Evolutionary conservation across 2,113 vertebrate genomes (phyloP).

Genomic region (Macquaria australasica): DNA sequence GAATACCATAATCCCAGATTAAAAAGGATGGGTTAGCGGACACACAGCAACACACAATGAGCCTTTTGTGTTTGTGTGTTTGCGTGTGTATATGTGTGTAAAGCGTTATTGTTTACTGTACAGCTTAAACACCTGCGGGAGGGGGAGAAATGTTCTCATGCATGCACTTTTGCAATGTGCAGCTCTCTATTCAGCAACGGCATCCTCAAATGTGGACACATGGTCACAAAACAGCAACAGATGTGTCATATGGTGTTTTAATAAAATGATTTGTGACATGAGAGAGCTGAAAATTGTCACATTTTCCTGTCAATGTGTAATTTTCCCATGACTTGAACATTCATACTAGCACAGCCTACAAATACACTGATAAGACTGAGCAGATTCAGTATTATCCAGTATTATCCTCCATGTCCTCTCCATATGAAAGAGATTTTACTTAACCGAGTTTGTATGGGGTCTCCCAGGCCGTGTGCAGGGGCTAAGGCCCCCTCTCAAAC

Average conservation of each 20-base stretch:
- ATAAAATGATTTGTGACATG: slow-evolving; percentile 20
- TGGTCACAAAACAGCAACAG: slow-evolving; percentile 24
- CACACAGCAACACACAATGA: slow-evolving; percentile 78
- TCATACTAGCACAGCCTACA: background rate
- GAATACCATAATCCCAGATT: slow-evolving; percentile 84
- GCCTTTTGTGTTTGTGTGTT: slow-evolving; percentile 73
- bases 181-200: slow-evolving; percentile 45
- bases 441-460: slow-evolving; percentile 54
- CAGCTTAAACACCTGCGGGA: slow-evolving; percentile 76
- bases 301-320: background rate
- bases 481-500: slow-evolving; percentile 53
- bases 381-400: slow-evolving; percentile 7
- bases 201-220: slow-evolving; percentile 30
- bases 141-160: slow-evolving; percentile 67
- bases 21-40: slow-evolving; percentile 77
- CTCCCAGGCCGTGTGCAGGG: slow-evolving; percentile 55
- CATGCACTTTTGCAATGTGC: slow-evolving; percentile 40
- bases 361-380: background rate
- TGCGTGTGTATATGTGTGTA: slow-evolving; percentile 44
- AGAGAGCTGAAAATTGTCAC: slow-evolving; percentile 3
- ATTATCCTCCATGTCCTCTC: slow-evolving; percentile 6
- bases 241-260: slow-evolving; percentile 36
- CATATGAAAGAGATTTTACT: slow-evolving; percentile 30
- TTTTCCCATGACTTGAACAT: background rate
- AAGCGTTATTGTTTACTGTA: slow-evolving; percentile 75